Conservation (phyloP, 1,140 invertebrate genomes). For the Cephus cinctus region DNA sequence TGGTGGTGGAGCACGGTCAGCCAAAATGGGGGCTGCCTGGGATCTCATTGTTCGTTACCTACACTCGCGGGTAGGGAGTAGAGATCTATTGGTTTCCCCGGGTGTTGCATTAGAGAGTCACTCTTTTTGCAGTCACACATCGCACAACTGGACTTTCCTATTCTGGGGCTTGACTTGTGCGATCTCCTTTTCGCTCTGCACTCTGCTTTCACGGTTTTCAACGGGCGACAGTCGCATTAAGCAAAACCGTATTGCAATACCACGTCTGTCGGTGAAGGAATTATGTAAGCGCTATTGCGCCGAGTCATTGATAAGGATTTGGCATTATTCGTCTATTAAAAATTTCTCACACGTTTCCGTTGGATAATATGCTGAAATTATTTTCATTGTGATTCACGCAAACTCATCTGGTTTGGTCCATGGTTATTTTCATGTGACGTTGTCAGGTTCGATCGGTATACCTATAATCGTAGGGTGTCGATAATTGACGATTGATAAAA, state of each 20-base stretch:
- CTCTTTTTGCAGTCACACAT: conserved; percentile 1
- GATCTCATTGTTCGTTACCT: too few species aligned
- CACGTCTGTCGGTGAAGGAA: not conserved
- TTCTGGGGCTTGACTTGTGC: not conserved
- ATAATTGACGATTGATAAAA: too few species aligned
- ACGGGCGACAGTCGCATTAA: not conserved
- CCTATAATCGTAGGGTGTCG: too few species aligned
- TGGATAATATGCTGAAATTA: too few species aligned
- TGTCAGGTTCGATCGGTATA: too few species aligned
- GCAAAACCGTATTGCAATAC: not conserved
- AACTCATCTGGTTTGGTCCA: too few species aligned
- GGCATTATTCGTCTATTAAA: too few species aligned
- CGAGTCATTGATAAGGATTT: not conserved
- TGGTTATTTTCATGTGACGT: too few species aligned
- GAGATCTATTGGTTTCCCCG: conserved; percentile 1
- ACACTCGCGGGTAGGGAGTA: too few species aligned
- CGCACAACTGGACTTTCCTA: not conserved
- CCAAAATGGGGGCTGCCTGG: too few species aligned
- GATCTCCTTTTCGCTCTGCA: not conserved
- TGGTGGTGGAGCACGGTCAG: not conserved
- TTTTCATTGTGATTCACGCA: too few species aligned
- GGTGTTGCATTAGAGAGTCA: not conserved
- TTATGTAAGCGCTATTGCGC: conserved; percentile 3
- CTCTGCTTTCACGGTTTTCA: conserved; percentile 4
- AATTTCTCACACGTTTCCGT: too few species aligned